A percentile compares a stretch with the other conserved stretches of the same genome.
phyloP scores from a whole-genome alignment of 2,797 vertebrate genomes.

The Arctocebus calabarensis region DNA sequence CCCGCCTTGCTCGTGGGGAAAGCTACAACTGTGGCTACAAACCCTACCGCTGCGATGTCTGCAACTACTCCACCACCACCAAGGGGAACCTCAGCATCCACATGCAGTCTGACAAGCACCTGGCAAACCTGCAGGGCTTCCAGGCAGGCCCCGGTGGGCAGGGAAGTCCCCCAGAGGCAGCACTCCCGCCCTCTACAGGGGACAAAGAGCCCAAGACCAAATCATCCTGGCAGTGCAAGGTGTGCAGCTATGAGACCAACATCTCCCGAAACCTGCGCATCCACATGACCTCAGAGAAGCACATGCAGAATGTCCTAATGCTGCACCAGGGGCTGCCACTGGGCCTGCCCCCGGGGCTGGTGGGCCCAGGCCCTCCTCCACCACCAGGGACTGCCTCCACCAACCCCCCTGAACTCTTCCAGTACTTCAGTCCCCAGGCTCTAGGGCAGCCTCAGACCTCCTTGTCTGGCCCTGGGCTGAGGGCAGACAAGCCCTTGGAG shows the following conservation, averaged over 20 bases:
- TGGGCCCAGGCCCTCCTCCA: constrained; percentile 76
- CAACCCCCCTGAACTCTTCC: constrained; percentile 79
- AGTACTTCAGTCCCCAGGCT: constrained; percentile 82
- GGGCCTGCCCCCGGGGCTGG: constrained; percentile 79
- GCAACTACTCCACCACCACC: constrained; percentile 88
- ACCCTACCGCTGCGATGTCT: constrained; percentile 87
- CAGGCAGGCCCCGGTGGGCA: constrained; percentile 75
- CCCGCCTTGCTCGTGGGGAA: constrained; percentile 85
- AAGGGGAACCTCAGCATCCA: constrained; percentile 89
- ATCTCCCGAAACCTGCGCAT: constrained; percentile 87
- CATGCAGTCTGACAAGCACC: constrained; percentile 88
- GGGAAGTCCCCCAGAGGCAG: constrained; percentile 71
- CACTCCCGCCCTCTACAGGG: constrained; percentile 39
- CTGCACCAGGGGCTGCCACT: constrained; percentile 86
- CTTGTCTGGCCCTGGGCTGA: constrained; percentile 70
- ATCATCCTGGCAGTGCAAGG: constrained; percentile 87
- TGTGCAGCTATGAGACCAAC: constrained; percentile 88
- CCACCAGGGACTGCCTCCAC: constrained; percentile 52
- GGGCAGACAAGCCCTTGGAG: constrained; percentile 83
- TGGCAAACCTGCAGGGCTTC: constrained; percentile 86
- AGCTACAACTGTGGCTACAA: constrained; percentile 88
- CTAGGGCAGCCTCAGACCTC: constrained; percentile 79
- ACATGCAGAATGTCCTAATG: constrained; percentile 87
- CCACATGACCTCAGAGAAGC: constrained; percentile 88
- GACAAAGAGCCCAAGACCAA: constrained; percentile 86